Percentiles rank a stretch among this genome's conserved stretches.
Conservation (phyloP, 2,113 vertebrate genomes). For the Elachura formosa region DNA sequence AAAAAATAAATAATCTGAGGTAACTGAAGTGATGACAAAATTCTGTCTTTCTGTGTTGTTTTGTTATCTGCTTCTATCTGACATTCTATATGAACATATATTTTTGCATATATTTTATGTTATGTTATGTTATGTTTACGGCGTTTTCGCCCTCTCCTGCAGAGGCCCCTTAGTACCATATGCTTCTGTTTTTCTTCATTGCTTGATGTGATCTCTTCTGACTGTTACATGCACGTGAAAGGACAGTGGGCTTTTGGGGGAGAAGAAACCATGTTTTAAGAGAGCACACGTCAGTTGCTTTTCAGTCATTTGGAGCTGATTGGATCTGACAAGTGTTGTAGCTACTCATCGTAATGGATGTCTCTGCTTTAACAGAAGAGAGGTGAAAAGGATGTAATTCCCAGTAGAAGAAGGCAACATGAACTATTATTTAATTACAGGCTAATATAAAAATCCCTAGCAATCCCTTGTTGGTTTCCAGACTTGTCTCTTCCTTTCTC, state of each 20-base stretch:
- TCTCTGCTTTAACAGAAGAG: constrained; percentile 75
- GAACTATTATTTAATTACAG: constrained; percentile 83
- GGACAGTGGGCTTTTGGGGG: constrained; percentile 77
- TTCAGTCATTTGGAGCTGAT: constrained; percentile 80
- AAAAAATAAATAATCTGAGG: background rate
- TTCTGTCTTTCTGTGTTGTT: constrained; percentile 20
- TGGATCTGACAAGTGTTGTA: constrained; percentile 91
- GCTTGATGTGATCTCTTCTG: constrained; percentile 84
- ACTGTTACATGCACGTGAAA: constrained; percentile 81
- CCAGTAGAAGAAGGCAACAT: constrained; percentile 77
- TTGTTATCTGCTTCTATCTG: constrained; percentile 50
- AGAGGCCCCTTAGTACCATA: constrained; percentile 80
- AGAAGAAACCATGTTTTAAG: constrained; percentile 76
- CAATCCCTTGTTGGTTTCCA: constrained; percentile 69
- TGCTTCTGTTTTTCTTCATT: constrained; percentile 82
- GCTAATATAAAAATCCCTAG: constrained; percentile 71
- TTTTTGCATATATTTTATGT: constrained; percentile 76
- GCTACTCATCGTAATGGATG: constrained; percentile 85
- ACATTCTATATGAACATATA: constrained; percentile 50
- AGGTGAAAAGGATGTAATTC: constrained; percentile 81
- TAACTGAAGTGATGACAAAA: background rate
- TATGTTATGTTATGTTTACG: no score
- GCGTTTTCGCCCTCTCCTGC: constrained; percentile 74
- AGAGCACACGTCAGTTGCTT: constrained; percentile 77
- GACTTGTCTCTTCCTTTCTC: constrained; percentile 69